These are phyloP conservation scores for Anser cygnoides DNA, from an alignment of 2,113 vertebrate species.

Conservation along the genomic window DNA sequence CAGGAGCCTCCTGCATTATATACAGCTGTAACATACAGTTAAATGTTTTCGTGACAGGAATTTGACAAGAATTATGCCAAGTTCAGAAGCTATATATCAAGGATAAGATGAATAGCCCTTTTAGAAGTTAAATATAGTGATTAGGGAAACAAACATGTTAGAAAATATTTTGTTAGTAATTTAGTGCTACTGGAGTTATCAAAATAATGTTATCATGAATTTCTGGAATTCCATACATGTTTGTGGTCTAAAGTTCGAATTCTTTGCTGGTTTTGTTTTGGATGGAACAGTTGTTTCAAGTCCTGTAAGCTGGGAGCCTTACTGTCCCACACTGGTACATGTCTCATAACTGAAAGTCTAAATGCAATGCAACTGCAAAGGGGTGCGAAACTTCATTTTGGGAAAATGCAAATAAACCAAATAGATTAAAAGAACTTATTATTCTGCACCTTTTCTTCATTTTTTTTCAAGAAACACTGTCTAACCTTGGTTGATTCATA, in stretches of 20 bases:
- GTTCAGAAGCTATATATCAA: background rate
- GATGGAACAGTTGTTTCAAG: background rate
- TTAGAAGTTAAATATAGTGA: background rate
- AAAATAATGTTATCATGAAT: background rate
- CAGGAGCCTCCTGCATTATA: background rate
- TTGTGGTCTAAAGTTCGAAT: background rate
- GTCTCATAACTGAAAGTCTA: background rate
- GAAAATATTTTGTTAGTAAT: background rate
- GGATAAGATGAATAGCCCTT: background rate
- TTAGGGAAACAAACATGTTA: rapidly evolving
- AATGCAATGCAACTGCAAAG: background rate
- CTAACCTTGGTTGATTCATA: background rate
- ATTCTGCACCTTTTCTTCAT: background rate
- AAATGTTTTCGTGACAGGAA: background rate
- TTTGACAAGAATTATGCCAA: background rate
- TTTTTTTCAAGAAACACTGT: background rate
- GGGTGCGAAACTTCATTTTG: background rate
- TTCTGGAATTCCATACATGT: background rate
- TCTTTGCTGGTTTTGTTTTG: background rate
- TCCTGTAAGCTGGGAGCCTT: background rate
- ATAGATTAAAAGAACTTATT: background rate
- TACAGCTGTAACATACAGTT: background rate
- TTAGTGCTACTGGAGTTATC: background rate
- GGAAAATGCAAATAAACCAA: background rate
- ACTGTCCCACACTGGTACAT: background rate